Base-by-base conservation (phyloP, 2,888 invertebrate species). In the Cataglyphis albicans region DNA sequence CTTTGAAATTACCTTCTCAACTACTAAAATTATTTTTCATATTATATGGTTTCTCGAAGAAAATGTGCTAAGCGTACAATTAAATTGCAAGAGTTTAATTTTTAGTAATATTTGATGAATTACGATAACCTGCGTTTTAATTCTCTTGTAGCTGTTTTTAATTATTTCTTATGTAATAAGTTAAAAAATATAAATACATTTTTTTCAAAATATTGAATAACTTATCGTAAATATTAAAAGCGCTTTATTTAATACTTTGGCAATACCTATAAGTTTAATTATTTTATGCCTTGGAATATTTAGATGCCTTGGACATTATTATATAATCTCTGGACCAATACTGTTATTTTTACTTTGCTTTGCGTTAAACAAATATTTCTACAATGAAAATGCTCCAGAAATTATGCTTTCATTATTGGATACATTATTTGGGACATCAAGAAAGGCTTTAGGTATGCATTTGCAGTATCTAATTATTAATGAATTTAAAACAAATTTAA, bases 301-400 rank as follows among this genome's bases (percentile, higher is more conserved):
- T 90, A 95, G 95, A 59, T 97, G 97, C 95, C 98, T 98, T 91
- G 95, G 95, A 89, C 98, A 98, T 94, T 98, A 98, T 92, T 98
- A 98, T 93, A 92, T 96, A 7, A 96, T 97, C 91, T 97, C 98
- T 0, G 95, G 96, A 1, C 87, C 96, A 35, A 95, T 96, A 90
- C 96, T 96, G 76, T 92, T 93, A n/a, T 81, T 94, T 0, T 94
- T 95, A 21, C 93, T 97, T 12, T 85, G 94, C 21, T 94, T 96
- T 57, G 94, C 96, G 87, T 88, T 95, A 57, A 87, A 94, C 73
- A 95, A 95, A 68, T 97, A 96, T 94, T 95, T 95, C 81, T 95
- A 95, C 65, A 94, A 95, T 41, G 93, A 93, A 59, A 89, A 93
- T 73, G 95, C 96, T 9, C 96, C 96, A n/a, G 93, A 95, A 63